Conservation (phyloP, 1,140 invertebrate genomes). For the Papilio helenus region DNA sequence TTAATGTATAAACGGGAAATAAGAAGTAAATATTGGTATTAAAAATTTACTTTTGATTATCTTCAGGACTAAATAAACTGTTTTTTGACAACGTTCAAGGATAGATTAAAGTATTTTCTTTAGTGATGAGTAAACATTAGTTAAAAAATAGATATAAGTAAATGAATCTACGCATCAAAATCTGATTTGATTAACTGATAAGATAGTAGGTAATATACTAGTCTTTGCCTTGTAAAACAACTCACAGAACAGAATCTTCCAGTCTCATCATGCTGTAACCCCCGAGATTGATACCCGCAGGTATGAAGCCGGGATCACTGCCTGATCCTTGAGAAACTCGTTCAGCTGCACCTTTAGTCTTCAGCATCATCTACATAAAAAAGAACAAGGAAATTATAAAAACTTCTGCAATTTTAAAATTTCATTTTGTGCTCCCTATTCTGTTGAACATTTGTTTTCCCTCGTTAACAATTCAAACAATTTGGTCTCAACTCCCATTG, state of each 20-base stretch:
- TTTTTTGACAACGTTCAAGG: too few species aligned
- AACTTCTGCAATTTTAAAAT: background rate
- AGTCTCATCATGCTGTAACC: constrained; percentile 65
- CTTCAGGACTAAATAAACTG: too few species aligned
- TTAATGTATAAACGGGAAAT: background rate
- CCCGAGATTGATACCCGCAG: constrained; percentile 70
- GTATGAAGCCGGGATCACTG: constrained; percentile 49
- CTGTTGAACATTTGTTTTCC: too few species aligned
- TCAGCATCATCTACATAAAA: constrained; percentile 49
- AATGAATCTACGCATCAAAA: too few species aligned
- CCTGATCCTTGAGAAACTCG: constrained; percentile 45
- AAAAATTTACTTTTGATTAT: background rate
- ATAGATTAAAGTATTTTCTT: too few species aligned
- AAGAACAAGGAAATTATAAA: too few species aligned
- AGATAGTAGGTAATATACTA: background rate
- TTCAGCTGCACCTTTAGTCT: constrained; percentile 50
- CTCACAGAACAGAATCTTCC: constrained; percentile 58
- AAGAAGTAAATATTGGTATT: background rate
- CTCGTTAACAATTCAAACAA: too few species aligned
- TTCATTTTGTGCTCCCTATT: too few species aligned
- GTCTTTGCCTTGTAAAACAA: background rate
- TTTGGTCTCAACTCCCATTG: background rate
- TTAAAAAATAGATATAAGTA: too few species aligned
- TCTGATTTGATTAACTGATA: too few species aligned
- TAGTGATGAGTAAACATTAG: too few species aligned